Conservation (phyloP, 2,797 vertebrate species). For the Vultur gryphus region DNA sequence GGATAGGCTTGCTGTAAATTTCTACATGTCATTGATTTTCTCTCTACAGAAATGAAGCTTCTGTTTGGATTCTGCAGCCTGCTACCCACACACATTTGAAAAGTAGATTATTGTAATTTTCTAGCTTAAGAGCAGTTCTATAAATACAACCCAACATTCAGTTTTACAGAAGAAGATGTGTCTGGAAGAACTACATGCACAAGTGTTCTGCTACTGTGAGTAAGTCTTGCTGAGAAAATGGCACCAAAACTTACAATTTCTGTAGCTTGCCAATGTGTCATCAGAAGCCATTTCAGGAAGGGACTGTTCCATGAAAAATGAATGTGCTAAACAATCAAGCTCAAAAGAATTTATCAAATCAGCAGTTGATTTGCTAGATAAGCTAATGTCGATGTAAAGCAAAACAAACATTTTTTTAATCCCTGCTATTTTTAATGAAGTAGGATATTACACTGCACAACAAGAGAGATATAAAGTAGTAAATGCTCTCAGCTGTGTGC, state of each 20-base stretch:
- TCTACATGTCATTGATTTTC: constrained; percentile 28
- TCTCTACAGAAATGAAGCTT: constrained; percentile 20
- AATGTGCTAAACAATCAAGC: not conserved
- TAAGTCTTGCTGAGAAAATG: constrained; percentile 34
- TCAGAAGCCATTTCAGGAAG: not conserved
- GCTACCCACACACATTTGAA: constrained; percentile 33
- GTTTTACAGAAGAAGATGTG: not conserved
- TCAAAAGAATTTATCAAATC: not conserved
- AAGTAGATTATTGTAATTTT: constrained; percentile 59
- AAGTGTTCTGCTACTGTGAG: not conserved
- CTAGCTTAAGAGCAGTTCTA: constrained; percentile 43
- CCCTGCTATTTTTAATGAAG: not conserved
- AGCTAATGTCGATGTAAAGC: not conserved
- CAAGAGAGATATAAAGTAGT: not conserved
- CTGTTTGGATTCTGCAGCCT: constrained; percentile 29
- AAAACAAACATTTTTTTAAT: not conserved
- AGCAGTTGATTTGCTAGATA: not conserved
- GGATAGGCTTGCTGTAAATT: not conserved
- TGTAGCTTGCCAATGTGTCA: not conserved
- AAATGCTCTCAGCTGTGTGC: not conserved
- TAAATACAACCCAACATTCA: constrained; percentile 44
- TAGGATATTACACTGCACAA: not conserved
- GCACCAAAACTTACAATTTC: not conserved
- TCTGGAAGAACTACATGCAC: not conserved
- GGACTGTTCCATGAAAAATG: not conserved